Conservation (phyloP, 37 sponge, comb jelly and placozoan species). For the Aphrocallistes beatrix region DNA sequence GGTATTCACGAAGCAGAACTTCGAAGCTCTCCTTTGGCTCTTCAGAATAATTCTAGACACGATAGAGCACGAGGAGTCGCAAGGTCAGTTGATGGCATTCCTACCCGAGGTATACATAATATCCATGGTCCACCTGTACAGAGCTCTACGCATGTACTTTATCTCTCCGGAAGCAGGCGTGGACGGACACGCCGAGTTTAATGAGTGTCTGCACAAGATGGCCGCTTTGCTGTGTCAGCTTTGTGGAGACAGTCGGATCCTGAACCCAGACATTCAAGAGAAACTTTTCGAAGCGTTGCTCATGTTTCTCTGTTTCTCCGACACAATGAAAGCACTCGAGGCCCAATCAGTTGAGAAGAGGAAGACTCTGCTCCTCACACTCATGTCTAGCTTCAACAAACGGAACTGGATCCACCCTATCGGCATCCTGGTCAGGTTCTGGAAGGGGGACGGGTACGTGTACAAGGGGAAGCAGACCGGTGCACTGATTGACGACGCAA, state of each 20-base stretch:
- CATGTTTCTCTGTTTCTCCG: slow-evolving; percentile 8
- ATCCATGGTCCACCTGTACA: slow-evolving; percentile 18
- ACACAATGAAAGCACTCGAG: slow-evolving; percentile 18
- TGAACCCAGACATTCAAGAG: slow-evolving; percentile 21
- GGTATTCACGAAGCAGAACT: background rate
- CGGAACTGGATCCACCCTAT: background rate
- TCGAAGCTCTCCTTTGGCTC: background rate
- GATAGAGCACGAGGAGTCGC: background rate
- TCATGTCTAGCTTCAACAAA: slow-evolving; percentile 18
- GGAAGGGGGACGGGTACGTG: background rate
- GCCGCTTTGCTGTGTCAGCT: slow-evolving; percentile 15
- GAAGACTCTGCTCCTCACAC: slow-evolving; percentile 19
- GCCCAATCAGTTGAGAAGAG: background rate
- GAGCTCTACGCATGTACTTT: slow-evolving; percentile 7
- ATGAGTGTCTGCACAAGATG: slow-evolving; percentile 2
- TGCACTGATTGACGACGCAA: background rate
- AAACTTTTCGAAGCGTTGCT: slow-evolving; percentile 6
- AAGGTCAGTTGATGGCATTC: background rate
- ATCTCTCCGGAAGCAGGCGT: background rate
- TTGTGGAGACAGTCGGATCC: background rate
- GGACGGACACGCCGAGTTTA: background rate
- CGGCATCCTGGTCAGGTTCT: slow-evolving; percentile 20
- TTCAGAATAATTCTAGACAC: background rate
- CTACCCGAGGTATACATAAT: slow-evolving; percentile 10
- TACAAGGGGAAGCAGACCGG: slow-evolving; percentile 10